Percentiles rank a stretch among this genome's conserved stretches.
phyloP scores from a whole-genome alignment of 2,888 invertebrate genomes.

The Linyphia triangularis region DNA sequence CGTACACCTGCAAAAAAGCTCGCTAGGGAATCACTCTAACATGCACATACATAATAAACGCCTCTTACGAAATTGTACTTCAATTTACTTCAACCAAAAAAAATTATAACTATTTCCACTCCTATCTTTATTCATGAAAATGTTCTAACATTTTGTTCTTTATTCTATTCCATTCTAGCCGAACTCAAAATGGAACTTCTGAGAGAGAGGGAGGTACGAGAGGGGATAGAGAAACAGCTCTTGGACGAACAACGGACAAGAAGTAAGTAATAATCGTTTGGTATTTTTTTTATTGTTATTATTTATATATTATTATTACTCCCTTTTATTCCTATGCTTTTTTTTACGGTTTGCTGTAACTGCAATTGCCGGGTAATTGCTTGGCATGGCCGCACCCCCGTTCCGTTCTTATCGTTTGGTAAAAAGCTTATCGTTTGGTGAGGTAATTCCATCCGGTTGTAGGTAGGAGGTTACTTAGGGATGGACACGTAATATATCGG shows the following conservation, averaged over 20 bases:
- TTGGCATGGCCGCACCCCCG: conserved; percentile 46
- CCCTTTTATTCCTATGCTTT: conserved; percentile 21
- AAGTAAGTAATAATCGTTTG: conserved; percentile 85
- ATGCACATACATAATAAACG: conserved; percentile 37
- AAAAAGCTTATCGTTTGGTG: conserved; percentile 12
- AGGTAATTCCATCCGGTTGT: conserved; percentile 51
- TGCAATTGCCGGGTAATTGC: conserved; percentile 64
- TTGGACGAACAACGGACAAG: conserved; percentile 95
- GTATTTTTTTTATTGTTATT: conserved; percentile 22
- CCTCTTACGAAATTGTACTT: conserved; percentile 56
- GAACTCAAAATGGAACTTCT: conserved; percentile 97
- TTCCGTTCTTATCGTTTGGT: conserved; percentile 37
- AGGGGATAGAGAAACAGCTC: conserved; percentile 94
- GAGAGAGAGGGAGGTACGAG: conserved; percentile 94
- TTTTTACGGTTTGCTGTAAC: conserved; percentile 44
- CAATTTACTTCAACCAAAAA: conserved; percentile 31
- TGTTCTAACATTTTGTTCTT: conserved; percentile 1
- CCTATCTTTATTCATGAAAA: conserved; percentile 66
- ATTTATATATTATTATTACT: conserved; percentile 43
- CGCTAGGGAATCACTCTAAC: not conserved
- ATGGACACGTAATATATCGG: conserved; percentile 26
- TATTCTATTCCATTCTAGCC: conserved; percentile 82
- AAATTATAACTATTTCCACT: conserved; percentile 46
- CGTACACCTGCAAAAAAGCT: conserved; percentile 23
- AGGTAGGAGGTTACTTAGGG: conserved; percentile 30